Evolutionary conservation across 2,113 vertebrate genomes (phyloP).

Genomic region (Rhabdomys dilectus): DNA sequence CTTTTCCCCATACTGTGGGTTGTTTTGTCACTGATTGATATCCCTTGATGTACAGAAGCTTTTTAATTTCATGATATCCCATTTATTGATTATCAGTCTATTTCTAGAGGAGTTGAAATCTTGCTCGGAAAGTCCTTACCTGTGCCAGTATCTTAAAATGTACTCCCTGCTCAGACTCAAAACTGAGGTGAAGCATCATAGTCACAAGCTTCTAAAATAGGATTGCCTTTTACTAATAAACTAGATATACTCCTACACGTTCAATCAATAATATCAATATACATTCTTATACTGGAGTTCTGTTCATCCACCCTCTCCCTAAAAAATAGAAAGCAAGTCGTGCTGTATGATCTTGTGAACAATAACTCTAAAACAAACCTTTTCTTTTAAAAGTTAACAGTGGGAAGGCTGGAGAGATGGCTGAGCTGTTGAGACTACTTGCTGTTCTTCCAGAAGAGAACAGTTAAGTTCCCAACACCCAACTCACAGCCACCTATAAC

Average conservation of each 20-base stretch:
- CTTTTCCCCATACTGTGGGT: background rate
- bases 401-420: background rate
- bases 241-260: background rate
- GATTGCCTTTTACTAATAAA: constrained; percentile 12
- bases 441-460: background rate
- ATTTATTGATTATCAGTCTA: background rate
- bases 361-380: background rate
- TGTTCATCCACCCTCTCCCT: background rate
- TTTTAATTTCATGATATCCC: background rate
- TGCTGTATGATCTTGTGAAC: background rate
- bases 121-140: background rate
- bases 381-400: background rate
- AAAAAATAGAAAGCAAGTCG: background rate
- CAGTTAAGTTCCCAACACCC: background rate
- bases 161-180: background rate
- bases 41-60: background rate
- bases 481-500: background rate
- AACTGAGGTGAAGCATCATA: background rate
- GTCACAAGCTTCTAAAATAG: background rate
- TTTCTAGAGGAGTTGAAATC: background rate
- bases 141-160: background rate
- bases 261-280: background rate
- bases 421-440: background rate
- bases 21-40: no score
- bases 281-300: background rate